These are phyloP conservation scores for Pseudomyrmex gracilis DNA, from an alignment of 1,140 invertebrate genomes.

Conservation along the genomic window DNA sequence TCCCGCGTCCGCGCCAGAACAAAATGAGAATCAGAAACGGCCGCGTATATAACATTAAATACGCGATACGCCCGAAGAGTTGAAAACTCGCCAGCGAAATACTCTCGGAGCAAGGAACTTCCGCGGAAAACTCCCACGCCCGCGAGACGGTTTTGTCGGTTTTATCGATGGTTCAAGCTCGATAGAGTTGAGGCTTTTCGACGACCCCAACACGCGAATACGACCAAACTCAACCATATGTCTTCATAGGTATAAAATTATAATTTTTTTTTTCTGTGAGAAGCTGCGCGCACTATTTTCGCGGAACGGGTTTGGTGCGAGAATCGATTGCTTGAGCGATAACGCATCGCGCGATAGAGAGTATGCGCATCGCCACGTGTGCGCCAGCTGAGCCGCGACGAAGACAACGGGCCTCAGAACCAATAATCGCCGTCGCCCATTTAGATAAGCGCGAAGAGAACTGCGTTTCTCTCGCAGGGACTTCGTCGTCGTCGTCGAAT, in stretches of 20 bases:
- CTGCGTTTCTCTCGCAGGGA: not conserved
- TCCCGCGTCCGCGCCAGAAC: slow-evolving; percentile 12
- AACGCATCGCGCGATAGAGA: not conserved
- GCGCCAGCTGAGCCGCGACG: slow-evolving; percentile 16
- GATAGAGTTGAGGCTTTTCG: not conserved
- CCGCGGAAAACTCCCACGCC: not conserved
- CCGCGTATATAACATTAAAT: not conserved
- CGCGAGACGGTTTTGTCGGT: not conserved
- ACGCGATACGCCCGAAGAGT: not conserved
- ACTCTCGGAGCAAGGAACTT: not conserved
- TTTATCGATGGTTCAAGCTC: not conserved
- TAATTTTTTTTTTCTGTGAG: not conserved
- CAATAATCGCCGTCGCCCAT: slow-evolving; percentile 38
- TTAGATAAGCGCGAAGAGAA: slow-evolving; percentile 45
- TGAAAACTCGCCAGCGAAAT: slow-evolving; percentile 25
- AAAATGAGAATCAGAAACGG: slow-evolving; percentile 23
- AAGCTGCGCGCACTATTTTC: slow-evolving; percentile 1
- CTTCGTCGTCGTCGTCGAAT: slow-evolving; percentile 18
- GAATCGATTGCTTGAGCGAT: slow-evolving; percentile 22
- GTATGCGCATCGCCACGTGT: slow-evolving; percentile 22
- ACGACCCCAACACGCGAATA: no score
- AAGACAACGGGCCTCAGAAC: slow-evolving; percentile 14
- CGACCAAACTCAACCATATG: not conserved
- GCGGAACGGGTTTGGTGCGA: not conserved
- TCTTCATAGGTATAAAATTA: not conserved